A percentile compares a stretch with the other conserved stretches of the same genome.
These are phyloP conservation scores for Muraenolepis orangiensis DNA, from an alignment of 2,797 vertebrate genomes.

Conservation along the genomic window DNA sequence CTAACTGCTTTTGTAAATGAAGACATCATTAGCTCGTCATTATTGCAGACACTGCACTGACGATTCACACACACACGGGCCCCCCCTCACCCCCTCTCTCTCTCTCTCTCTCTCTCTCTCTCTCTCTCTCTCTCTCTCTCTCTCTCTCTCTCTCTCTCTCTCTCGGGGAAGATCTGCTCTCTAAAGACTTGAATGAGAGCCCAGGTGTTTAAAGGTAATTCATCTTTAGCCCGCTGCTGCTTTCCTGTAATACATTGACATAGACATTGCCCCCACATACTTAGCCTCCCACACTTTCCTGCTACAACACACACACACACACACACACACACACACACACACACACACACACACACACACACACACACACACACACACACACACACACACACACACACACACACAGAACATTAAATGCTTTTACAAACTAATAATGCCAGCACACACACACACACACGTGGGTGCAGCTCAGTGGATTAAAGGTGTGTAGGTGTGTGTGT, in stretches of 20 bases:
- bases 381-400: no score
- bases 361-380: no score
- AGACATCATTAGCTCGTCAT: conserved; percentile 4
- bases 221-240: not conserved
- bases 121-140: no score
- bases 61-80: not conserved
- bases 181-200: not conserved
- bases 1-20: conserved; percentile 11
- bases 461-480: not conserved
- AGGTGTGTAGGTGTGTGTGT: not conserved
- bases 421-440: no score
- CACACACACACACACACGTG: no score
- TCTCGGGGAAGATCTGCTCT: not conserved
- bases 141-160: no score
- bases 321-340: not conserved
- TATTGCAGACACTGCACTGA: not conserved
- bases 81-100: no score
- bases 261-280: not conserved
- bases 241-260: not conserved
- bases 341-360: no score
- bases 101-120: no score
- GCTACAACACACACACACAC: not conserved
- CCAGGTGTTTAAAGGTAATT: not conserved
- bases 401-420: no score
- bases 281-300: not conserved